Conservation (phyloP, 2,888 invertebrate genomes). For the Leptinotarsa juncta region DNA sequence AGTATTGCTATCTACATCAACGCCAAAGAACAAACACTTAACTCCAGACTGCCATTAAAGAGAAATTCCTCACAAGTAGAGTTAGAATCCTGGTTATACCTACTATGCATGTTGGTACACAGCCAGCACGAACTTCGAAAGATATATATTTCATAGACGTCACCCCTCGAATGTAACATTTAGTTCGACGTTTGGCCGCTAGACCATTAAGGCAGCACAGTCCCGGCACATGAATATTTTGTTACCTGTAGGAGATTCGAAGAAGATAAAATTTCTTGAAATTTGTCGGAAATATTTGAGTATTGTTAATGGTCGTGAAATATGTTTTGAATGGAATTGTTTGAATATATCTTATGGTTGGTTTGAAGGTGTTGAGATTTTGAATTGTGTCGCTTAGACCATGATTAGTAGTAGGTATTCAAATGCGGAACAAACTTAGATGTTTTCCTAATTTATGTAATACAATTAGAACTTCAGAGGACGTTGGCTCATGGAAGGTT, state of each 20-base stretch:
- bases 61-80: neutral
- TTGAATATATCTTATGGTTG: no score
- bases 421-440: no score
- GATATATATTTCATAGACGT: conserved; percentile 22
- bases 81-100: neutral
- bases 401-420: no score
- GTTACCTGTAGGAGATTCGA: neutral
- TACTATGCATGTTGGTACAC: conserved; percentile 43
- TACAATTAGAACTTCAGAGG: no score
- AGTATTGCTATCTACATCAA: no score
- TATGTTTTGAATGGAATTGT: no score
- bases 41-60: neutral
- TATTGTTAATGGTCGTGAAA: neutral
- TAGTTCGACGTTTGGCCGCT: conserved; percentile 50
- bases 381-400: no score
- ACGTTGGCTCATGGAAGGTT: no score
- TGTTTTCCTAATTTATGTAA: no score
- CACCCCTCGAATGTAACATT: conserved; percentile 28
- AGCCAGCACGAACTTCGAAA: conserved; percentile 30
- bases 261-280: neutral
- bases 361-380: no score
- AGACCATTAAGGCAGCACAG: conserved; percentile 48
- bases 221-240: conserved; percentile 24
- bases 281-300: neutral
- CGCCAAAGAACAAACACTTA: neutral